Percentiles rank a stretch among this genome's conserved stretches.
These are phyloP conservation scores for Microctonus aethiopoides DNA, from an alignment of 2,888 invertebrate genomes.

Conservation along the genomic window DNA sequence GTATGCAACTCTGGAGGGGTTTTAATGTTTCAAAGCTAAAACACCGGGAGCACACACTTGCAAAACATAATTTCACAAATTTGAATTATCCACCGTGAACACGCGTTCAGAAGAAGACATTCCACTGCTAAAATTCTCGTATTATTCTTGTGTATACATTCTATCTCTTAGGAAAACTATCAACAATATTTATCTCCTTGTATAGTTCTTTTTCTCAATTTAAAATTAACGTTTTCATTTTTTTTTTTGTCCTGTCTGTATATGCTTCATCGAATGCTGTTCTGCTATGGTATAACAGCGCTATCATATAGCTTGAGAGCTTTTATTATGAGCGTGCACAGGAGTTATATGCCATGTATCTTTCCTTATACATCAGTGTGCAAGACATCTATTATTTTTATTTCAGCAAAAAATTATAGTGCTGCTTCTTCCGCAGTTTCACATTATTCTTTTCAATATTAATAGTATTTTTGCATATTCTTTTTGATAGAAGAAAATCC, in stretches of 20 bases:
- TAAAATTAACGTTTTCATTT: too few relatives aligned
- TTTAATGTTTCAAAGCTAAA: neutral
- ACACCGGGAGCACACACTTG: neutral
- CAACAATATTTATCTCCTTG: neutral
- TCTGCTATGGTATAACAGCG: neutral
- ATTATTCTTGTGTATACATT: neutral
- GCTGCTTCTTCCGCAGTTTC: neutral
- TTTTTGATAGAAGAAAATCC: too few relatives aligned
- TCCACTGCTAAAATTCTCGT: neutral
- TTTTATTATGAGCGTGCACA: neutral
- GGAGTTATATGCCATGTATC: too few relatives aligned
- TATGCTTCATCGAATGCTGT: neutral
- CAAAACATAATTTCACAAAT: slow-evolving; percentile 4
- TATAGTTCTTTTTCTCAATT: too few relatives aligned
- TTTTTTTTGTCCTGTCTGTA: neutral
- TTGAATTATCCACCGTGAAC: neutral
- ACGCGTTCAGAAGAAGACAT: neutral
- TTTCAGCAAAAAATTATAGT: neutral
- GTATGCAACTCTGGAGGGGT: neutral
- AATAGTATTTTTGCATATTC: neutral
- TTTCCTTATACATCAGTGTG: neutral
- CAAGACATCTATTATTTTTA: neutral
- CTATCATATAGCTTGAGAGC: neutral
- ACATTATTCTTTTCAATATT: neutral
- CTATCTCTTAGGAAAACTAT: neutral